A percentile compares a stretch with the other conserved stretches of the same genome.
phyloP scores from a whole-genome alignment of 2,888 invertebrate species.

The Andrena marginata region DNA sequence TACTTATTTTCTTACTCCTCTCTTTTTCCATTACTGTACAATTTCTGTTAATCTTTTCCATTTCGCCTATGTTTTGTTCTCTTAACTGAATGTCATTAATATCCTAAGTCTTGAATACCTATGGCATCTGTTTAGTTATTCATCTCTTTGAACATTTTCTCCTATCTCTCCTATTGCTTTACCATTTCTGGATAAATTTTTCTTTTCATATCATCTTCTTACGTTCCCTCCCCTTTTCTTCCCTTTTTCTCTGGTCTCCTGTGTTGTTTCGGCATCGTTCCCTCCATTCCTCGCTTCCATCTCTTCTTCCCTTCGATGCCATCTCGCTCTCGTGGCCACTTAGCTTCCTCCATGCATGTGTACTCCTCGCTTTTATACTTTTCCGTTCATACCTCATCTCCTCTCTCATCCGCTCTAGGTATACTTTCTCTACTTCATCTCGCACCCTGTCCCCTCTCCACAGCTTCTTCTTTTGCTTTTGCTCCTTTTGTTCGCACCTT shows the following conservation, averaged over 20 bases:
- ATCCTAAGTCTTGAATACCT: too few species aligned
- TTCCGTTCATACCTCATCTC: not conserved
- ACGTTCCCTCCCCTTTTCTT: too few species aligned
- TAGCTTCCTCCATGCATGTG: constrained; percentile 6
- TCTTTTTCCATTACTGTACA: too few species aligned
- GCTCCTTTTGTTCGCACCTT: not conserved
- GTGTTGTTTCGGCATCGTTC: too few species aligned
- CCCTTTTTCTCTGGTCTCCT: too few species aligned
- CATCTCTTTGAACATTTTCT: not conserved
- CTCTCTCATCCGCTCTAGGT: constrained; percentile 6
- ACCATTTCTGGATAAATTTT: not conserved
- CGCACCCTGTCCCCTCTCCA: too few species aligned
- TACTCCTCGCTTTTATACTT: constrained; percentile 6
- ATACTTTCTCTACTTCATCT: constrained; percentile 3
- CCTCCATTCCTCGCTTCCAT: too few species aligned
- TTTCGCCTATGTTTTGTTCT: too few species aligned
- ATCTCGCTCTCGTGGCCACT: constrained; percentile 5
- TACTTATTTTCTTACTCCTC: too few species aligned
- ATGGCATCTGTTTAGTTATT: not conserved
- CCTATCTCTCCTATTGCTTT: not conserved
- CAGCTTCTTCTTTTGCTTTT: not conserved
- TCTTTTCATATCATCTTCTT: too few species aligned
- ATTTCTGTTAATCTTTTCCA: too few species aligned
- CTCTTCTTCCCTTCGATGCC: not conserved
- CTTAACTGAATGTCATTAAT: too few species aligned